Percentiles rank a stretch among this genome's conserved stretches.
Conservation (phyloP, 1,140 invertebrate species). For the Plodia interpunctella region DNA sequence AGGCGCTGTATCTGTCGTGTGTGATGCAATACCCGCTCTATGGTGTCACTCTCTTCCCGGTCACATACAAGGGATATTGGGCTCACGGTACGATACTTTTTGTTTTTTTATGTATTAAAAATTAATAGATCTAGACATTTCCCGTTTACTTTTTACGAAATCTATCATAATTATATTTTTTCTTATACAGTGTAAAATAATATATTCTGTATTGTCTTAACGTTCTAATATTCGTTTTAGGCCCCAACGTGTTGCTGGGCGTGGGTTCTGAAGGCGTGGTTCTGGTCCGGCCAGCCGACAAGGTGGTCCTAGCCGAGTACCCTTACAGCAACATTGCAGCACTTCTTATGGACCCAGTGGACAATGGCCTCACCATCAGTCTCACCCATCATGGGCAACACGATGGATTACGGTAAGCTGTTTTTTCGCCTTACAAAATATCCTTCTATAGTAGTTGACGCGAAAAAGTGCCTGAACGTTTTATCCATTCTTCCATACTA, state of each 20-base stretch:
- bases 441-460: background rate
- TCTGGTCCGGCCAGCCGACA: slow-evolving; percentile 92
- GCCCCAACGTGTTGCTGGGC: slow-evolving; percentile 82
- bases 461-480: background rate
- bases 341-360: slow-evolving; percentile 93
- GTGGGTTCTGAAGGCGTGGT: slow-evolving; percentile 95
- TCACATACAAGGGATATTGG: slow-evolving; percentile 95
- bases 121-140: no score
- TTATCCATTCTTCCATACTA: background rate
- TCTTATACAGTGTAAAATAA: no score
- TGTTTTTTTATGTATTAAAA: no score
- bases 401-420: slow-evolving; percentile 53
- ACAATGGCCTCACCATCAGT: slow-evolving; percentile 93
- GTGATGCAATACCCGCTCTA: slow-evolving; percentile 98
- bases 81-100: slow-evolving; percentile 82
- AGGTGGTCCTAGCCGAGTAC: slow-evolving; percentile 93
- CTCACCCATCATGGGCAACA: slow-evolving; percentile 75
- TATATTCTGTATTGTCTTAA: no score
- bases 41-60: slow-evolving; percentile 94
- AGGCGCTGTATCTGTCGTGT: slow-evolving; percentile 95
- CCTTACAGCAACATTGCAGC: slow-evolving; percentile 92
- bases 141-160: no score
- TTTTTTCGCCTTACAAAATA: background rate
- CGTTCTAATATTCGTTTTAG: slow-evolving; percentile 25
- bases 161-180: no score